A percentile compares a stretch with the other conserved stretches of the same genome.
Conservation (phyloP, 2,797 vertebrate genomes). For the Halcyon chelicuti region DNA sequence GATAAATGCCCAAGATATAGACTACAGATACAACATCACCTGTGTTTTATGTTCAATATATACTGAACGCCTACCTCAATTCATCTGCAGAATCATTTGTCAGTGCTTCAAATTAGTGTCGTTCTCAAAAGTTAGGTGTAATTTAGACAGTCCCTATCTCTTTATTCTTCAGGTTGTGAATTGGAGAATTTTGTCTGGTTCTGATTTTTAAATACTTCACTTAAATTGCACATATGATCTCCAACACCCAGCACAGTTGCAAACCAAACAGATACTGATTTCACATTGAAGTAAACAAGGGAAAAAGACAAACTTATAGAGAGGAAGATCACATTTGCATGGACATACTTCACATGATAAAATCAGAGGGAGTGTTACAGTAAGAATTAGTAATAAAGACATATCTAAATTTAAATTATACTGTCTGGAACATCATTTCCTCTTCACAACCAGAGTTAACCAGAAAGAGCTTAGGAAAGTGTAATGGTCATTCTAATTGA, state of each 20-base stretch:
- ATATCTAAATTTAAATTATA: not conserved
- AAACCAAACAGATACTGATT: not conserved
- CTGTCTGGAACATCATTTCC: not conserved
- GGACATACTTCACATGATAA: not conserved
- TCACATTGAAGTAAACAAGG: not conserved
- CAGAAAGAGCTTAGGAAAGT: not conserved
- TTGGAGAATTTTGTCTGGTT: not conserved
- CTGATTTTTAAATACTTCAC: not conserved
- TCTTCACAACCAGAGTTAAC: not conserved
- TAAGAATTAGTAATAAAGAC: not conserved
- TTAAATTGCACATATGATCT: not conserved
- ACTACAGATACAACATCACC: not conserved
- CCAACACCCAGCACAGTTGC: not conserved
- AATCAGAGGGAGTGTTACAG: not conserved
- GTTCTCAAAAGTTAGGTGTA: not conserved
- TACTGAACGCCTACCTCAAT: not conserved
- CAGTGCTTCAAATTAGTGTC: not conserved
- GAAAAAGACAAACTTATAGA: not conserved
- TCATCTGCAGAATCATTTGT: not conserved
- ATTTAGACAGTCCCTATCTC: not conserved
- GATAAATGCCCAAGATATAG: not conserved
- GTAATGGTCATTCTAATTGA: not conserved
- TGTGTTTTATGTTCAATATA: not conserved
- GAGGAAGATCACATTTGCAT: not conserved
- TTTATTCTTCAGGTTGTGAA: not conserved